Evolutionary conservation across 1,140 invertebrate genomes (phyloP).

Genomic region (Pseudomyrmex flavicornis): DNA sequence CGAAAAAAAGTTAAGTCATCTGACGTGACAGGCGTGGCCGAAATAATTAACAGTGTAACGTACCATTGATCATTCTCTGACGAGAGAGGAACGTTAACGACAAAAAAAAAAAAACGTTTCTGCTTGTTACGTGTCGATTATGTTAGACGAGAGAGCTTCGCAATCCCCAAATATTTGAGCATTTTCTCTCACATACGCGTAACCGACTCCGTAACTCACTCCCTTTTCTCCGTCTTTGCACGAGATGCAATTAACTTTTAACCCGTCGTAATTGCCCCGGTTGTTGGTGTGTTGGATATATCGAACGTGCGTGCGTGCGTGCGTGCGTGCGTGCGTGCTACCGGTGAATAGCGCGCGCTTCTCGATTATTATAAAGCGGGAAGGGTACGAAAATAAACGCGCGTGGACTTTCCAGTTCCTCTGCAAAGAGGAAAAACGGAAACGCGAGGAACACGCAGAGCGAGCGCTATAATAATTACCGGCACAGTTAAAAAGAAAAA

Average conservation of each 20-base stretch:
- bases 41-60: not conserved
- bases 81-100: not conserved
- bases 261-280: slow-evolving; percentile 68
- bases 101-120: not conserved
- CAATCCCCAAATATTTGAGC: slow-evolving; percentile 60
- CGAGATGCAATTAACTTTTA: slow-evolving; percentile 73
- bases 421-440: not conserved
- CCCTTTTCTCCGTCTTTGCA: not conserved
- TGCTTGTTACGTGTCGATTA: slow-evolving; percentile 9
- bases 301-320: slow-evolving; percentile 15
- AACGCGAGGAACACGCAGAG: not conserved
- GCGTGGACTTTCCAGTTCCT: slow-evolving; percentile 25
- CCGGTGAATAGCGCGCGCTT: slow-evolving; percentile 22
- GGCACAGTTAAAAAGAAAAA: not conserved
- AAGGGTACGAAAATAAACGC: not conserved
- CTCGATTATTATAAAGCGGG: slow-evolving; percentile 43
- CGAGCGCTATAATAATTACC: slow-evolving; percentile 9
- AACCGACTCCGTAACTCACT: not conserved
- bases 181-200: slow-evolving; percentile 34
- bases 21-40: not conserved
- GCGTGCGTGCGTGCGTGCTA: not conserved
- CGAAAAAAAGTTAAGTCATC: not conserved
- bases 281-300: slow-evolving; percentile 52
- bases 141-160: slow-evolving; percentile 5
- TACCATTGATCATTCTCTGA: not conserved